Evolutionary conservation across 92 coral and sea anemone genomes (phyloP).

Genomic region (Epizoanthus stellaris): DNA sequence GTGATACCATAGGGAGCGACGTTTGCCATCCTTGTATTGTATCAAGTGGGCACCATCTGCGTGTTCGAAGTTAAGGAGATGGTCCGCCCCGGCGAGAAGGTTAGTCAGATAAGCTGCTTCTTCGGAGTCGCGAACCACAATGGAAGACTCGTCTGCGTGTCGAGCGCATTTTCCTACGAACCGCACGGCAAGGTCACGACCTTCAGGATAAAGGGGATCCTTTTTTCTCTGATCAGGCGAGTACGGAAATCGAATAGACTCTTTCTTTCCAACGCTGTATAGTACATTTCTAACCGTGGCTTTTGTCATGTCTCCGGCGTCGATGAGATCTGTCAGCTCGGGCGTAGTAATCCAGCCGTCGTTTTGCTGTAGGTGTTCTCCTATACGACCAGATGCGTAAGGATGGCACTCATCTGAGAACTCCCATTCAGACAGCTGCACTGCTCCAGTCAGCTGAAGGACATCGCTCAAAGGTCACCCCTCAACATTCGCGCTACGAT

Average conservation of each 20-base stretch:
- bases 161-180: conserved; percentile 56
- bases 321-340: conserved; percentile 30
- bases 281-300: conserved; percentile 35
- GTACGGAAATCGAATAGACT: conserved; percentile 24
- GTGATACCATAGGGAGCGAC: conserved; percentile 35
- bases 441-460: conserved; percentile 41
- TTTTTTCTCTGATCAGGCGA: background rate
- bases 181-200: conserved; percentile 47
- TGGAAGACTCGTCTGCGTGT: conserved; percentile 13
- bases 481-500: conserved; percentile 57
- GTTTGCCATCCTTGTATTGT: conserved; percentile 17
- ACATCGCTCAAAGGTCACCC: conserved; percentile 50
- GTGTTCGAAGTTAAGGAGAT: conserved; percentile 1
- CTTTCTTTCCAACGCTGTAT: conserved; percentile 32
- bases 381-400: conserved; percentile 39
- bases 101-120: conserved; percentile 35
- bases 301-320: conserved; percentile 32
- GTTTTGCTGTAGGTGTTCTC: conserved; percentile 43
- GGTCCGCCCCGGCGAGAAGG: background rate
- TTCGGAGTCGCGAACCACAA: conserved; percentile 13
- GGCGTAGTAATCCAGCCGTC: conserved; percentile 55
- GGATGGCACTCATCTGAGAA: conserved; percentile 35
- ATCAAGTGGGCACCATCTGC: conserved; percentile 2
- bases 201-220: conserved; percentile 43
- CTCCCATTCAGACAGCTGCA: conserved; percentile 51